Evolutionary conservation across 2,888 invertebrate genomes (phyloP).

Genomic region (Tetrapedia diversipes): DNA sequence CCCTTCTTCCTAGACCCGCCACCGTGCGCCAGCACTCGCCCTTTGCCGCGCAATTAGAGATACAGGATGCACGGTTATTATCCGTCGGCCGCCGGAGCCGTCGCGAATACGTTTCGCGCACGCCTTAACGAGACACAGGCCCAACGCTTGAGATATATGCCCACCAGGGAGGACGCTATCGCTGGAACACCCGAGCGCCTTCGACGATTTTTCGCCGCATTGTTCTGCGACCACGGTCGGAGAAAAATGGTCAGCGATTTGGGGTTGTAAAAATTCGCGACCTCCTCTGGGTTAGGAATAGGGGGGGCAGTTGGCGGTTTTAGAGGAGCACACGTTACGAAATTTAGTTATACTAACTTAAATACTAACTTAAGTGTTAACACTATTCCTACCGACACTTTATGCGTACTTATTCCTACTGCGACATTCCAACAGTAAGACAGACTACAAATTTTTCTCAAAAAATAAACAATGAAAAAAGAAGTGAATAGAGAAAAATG

Average conservation of each 20-base stretch:
- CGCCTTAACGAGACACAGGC: conserved; percentile 41
- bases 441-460: too few species aligned
- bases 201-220: neutral
- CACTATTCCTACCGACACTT: too few species aligned
- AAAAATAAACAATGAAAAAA: too few species aligned
- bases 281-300: too few species aligned
- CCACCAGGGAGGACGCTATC: conserved; percentile 7
- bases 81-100: conserved; percentile 48
- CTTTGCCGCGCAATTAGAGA: conserved; percentile 59
- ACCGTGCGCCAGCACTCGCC: conserved; percentile 37
- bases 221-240: neutral
- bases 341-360: too few species aligned
- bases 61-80: conserved; percentile 61
- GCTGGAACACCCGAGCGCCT: neutral
- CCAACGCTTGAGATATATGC: conserved; percentile 51
- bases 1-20: conserved; percentile 33
- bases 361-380: too few species aligned
- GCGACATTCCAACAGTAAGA: too few species aligned
- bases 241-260: neutral
- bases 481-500: too few species aligned
- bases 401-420: too few species aligned
- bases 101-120: conserved; percentile 38
- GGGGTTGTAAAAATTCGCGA: neutral
- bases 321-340: neutral
- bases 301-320: neutral